Evolutionary conservation across 2,797 vertebrate genomes (phyloP).

Genomic region (Phataginus tetradactyla): DNA sequence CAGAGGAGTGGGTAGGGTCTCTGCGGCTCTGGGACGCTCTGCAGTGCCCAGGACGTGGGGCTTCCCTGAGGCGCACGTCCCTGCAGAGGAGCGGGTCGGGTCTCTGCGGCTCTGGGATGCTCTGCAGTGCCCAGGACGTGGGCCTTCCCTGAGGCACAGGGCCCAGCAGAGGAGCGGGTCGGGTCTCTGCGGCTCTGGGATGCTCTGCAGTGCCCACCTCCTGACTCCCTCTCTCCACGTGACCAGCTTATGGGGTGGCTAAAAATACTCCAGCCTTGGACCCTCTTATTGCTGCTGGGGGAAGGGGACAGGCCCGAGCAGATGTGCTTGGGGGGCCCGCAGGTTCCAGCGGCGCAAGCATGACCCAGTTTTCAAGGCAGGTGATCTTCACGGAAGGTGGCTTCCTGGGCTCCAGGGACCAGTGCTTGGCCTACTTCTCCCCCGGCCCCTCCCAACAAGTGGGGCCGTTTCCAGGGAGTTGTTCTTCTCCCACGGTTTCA

Average conservation of each 20-base stretch:
- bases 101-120: too few relatives aligned
- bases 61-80: too few relatives aligned
- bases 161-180: too few relatives aligned
- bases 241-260: not conserved
- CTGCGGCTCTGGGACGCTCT: too few relatives aligned
- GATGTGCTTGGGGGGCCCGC: slow-evolving; percentile 19
- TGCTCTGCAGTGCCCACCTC: too few relatives aligned
- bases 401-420: slow-evolving; percentile 40
- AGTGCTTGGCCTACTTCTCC: slow-evolving; percentile 26
- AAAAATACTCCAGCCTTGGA: not conserved
- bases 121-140: not conserved
- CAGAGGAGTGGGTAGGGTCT: too few relatives aligned
- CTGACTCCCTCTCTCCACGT: not conserved
- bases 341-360: not conserved
- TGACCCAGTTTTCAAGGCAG: slow-evolving; percentile 66
- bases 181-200: too few relatives aligned
- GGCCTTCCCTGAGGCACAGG: not conserved
- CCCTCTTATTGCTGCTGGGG: not conserved
- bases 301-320: not conserved
- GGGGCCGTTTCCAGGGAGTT: not conserved
- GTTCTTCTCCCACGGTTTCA: not conserved
- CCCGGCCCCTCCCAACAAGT: not conserved
- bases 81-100: too few relatives aligned
- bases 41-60: too few relatives aligned
- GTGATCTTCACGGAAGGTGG: slow-evolving; percentile 67